Evolutionary conservation across 2,888 invertebrate species (phyloP).

Genomic region (Caenorhabditis japonica): DNA sequence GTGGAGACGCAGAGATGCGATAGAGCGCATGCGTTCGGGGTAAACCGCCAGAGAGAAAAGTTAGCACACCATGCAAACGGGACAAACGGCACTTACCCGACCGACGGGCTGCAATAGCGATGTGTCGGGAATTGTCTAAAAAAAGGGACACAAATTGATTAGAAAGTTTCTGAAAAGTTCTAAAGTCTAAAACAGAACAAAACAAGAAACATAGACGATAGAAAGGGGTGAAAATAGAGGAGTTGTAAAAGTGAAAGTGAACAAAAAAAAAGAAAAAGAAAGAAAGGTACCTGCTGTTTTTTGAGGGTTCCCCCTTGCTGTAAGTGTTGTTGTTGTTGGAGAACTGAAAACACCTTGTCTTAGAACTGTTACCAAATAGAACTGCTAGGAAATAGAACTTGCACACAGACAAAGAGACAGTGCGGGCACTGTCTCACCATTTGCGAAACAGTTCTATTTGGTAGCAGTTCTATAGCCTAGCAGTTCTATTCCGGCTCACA

Average conservation of each 20-base stretch:
- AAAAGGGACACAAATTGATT: slow-evolving; percentile 37
- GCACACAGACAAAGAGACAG: too few relatives aligned
- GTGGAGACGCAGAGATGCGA: not conserved
- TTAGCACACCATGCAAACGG: not conserved
- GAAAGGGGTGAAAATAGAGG: slow-evolving; percentile 24
- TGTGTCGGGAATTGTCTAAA: slow-evolving; percentile 42
- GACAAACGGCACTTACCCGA: slow-evolving; percentile 46
- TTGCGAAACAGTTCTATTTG: too few relatives aligned
- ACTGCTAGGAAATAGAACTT: too few relatives aligned
- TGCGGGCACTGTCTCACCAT: too few relatives aligned
- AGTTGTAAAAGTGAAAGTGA: slow-evolving; percentile 14
- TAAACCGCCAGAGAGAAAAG: not conserved
- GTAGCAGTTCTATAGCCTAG: too few relatives aligned
- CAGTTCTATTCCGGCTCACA: too few relatives aligned
- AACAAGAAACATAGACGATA: slow-evolving; percentile 24
- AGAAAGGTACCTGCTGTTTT: slow-evolving; percentile 30
- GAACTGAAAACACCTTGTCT: slow-evolving; percentile 34
- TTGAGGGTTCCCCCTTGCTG: slow-evolving; percentile 25
- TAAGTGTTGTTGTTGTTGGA: slow-evolving; percentile 28
- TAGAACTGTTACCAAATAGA: too few relatives aligned
- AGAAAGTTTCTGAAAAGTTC: slow-evolving; percentile 7
- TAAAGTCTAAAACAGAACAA: slow-evolving; percentile 1
- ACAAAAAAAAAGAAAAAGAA: not conserved
- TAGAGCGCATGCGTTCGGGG: not conserved
- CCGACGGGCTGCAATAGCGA: slow-evolving; percentile 54